phyloP scores from a whole-genome alignment of 1,140 invertebrate species.

The Trichonephila clavipes region DNA sequence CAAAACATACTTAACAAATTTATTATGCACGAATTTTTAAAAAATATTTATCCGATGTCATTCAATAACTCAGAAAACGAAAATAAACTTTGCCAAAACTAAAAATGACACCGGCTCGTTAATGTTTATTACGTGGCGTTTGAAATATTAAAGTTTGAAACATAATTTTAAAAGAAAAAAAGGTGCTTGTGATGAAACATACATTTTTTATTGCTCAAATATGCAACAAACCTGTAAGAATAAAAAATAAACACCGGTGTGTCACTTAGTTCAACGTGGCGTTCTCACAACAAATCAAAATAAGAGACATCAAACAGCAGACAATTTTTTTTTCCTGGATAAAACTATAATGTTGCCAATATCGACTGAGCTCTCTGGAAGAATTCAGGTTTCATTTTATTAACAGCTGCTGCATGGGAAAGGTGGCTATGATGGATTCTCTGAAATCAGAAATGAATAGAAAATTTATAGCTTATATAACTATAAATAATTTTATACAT shows the following conservation, averaged over 20 bases:
- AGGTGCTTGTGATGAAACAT: background rate
- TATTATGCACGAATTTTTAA: background rate
- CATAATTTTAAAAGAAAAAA: background rate
- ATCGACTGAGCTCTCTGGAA: no score
- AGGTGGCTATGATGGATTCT: no score
- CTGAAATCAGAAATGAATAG: no score
- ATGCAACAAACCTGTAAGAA: background rate
- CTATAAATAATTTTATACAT: no score
- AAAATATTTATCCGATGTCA: background rate
- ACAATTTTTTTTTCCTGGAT: background rate
- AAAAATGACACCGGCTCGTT: background rate
- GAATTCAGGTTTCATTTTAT: no score
- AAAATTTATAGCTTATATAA: no score
- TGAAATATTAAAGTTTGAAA: background rate
- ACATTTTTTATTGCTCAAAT: background rate
- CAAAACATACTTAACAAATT: background rate
- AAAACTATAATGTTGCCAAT: background rate
- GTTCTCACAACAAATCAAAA: slow-evolving; percentile 51
- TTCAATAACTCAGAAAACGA: background rate
- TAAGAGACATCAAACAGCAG: slow-evolving; percentile 6
- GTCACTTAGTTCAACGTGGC: slow-evolving; percentile 61
- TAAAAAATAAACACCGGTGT: slow-evolving; percentile 60
- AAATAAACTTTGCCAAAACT: background rate
- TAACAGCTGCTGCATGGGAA: no score
- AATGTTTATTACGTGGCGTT: background rate